phyloP scores from a whole-genome alignment of 2,113 vertebrate species.

The Catharus minimus region DNA sequence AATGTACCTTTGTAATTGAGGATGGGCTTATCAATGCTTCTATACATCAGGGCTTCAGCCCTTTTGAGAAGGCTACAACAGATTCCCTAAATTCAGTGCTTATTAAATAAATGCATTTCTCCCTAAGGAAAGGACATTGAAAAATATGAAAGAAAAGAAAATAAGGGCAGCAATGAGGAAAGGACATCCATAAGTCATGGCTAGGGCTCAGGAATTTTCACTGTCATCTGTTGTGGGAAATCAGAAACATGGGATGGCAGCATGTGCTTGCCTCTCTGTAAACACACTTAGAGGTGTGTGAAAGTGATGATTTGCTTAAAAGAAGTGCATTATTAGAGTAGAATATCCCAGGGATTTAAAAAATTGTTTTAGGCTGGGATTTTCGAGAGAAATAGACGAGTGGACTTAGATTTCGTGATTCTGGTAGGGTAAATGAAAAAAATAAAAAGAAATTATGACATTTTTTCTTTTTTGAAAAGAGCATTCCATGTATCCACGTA shows the following conservation, averaged over 20 bases:
- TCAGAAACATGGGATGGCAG: not conserved
- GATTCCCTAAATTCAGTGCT: not conserved
- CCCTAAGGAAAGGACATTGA: not conserved
- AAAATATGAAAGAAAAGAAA: not conserved
- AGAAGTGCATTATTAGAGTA: not conserved
- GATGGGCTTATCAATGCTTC: not conserved
- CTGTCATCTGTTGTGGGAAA: not conserved
- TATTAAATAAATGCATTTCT: not conserved
- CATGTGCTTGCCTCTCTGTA: not conserved
- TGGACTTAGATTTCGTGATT: not conserved
- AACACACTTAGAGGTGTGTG: not conserved
- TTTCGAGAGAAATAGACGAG: not conserved
- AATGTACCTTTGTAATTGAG: not conserved
- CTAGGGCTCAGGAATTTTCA: not conserved
- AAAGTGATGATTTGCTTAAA: not conserved
- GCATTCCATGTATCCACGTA: not conserved
- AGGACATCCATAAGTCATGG: not conserved
- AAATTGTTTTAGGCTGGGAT: not conserved
- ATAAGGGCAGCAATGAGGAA: not conserved
- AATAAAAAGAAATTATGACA: accelerated
- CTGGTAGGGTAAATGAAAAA: not conserved
- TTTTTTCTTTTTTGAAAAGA: not conserved
- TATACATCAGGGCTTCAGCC: accelerated
- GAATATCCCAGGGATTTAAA: not conserved
- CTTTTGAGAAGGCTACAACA: not conserved